phyloP scores from a whole-genome alignment of 2,888 invertebrate species.

The Drosophila fulvimacula region DNA sequence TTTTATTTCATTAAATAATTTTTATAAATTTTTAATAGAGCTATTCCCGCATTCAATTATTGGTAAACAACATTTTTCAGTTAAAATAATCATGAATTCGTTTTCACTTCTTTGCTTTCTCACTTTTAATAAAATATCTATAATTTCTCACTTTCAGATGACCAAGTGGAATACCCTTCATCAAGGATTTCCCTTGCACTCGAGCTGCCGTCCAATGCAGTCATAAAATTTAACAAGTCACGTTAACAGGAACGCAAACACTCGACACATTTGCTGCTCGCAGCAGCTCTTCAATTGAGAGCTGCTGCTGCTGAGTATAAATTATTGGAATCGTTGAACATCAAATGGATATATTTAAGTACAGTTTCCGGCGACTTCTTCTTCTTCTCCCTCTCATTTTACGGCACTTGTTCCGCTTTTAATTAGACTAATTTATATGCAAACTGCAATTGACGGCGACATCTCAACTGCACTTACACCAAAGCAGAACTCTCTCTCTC shows the following conservation, averaged over 20 bases:
- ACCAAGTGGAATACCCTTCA: not conserved
- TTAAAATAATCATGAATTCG: not conserved
- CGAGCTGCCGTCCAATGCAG: conserved; percentile 28
- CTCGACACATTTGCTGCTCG: not conserved
- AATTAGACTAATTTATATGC: conserved; percentile 68
- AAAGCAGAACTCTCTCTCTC: not conserved
- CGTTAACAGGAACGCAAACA: conserved; percentile 11
- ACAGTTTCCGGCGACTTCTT: conserved; percentile 10
- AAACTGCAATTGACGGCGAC: conserved; percentile 59
- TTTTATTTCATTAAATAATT: too few relatives aligned
- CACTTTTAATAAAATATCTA: not conserved
- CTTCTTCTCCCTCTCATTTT: conserved; percentile 12
- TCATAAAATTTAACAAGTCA: conserved; percentile 36
- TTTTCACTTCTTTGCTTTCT: not conserved
- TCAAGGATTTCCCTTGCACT: not conserved
- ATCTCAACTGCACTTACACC: conserved; percentile 35
- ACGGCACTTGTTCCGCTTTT: conserved; percentile 58
- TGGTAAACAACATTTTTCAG: too few relatives aligned
- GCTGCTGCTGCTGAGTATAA: conserved; percentile 20
- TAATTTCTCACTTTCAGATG: not conserved
- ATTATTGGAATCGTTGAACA: conserved; percentile 40
- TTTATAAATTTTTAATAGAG: not conserved
- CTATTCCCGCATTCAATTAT: not conserved
- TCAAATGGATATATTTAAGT: conserved; percentile 39
- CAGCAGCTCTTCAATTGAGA: conserved; percentile 7